Conservation (phyloP, 2,888 invertebrate species). For the Noctua janthe region DNA sequence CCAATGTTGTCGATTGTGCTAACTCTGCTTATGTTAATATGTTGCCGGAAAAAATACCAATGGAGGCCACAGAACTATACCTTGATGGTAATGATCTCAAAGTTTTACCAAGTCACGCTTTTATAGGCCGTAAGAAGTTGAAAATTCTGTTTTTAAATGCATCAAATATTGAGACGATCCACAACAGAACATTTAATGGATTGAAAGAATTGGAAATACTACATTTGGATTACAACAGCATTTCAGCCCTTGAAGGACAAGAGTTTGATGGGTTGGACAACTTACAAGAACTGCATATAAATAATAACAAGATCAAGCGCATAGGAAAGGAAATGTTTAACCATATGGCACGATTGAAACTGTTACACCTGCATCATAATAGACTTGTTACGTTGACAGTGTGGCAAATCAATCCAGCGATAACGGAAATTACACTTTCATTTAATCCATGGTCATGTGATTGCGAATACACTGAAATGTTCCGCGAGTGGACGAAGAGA, state of each 20-base stretch:
- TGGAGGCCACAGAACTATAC: constrained; percentile 97
- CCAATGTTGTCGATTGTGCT: constrained; percentile 96
- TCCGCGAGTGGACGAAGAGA: constrained; percentile 94
- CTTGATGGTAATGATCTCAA: constrained; percentile 96
- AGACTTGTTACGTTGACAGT: constrained; percentile 92
- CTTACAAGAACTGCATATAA: constrained; percentile 93
- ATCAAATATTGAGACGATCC: constrained; percentile 94
- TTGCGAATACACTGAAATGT: constrained; percentile 94
- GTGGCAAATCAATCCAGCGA: constrained; percentile 92
- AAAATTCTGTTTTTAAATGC: constrained; percentile 94
- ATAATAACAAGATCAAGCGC: constrained; percentile 93
- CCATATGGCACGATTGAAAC: constrained; percentile 91
- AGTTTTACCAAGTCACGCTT: constrained; percentile 94
- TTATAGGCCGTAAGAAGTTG: constrained; percentile 95
- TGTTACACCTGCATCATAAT: constrained; percentile 93
- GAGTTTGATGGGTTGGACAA: constrained; percentile 95
- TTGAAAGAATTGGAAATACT: constrained; percentile 93
- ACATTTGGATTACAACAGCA: constrained; percentile 94
- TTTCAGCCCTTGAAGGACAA: constrained; percentile 93
- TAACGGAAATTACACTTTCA: constrained; percentile 92
- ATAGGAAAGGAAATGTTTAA: constrained; percentile 94
- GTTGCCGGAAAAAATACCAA: constrained; percentile 95
- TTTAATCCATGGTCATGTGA: constrained; percentile 96
- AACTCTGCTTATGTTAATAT: constrained; percentile 92
- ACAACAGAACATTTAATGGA: constrained; percentile 96